A percentile compares a stretch with the other conserved stretches of the same genome.
Evolutionary conservation across 64 coral and sea anemone species (phyloP).

Genomic region (Platygyra sinensis): DNA sequence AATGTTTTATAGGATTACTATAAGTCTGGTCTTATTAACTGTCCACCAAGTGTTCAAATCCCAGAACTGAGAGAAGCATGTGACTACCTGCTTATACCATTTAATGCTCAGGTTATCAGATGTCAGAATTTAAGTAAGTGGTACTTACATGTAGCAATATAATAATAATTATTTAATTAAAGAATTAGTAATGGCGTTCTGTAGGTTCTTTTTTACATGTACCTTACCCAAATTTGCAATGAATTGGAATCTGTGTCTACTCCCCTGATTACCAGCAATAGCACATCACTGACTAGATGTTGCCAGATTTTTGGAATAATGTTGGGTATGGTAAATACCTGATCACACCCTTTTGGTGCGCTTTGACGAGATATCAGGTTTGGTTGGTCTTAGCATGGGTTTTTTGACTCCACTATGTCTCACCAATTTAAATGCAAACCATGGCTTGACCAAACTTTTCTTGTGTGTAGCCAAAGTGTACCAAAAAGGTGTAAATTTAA

Average conservation of each 20-base stretch:
- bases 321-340: no score
- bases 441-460: no score
- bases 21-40: conserved; percentile 85
- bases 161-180: not conserved
- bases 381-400: not conserved
- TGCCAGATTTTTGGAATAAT: no score
- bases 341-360: not conserved
- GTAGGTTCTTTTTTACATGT: no score
- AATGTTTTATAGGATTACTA: conserved; percentile 86
- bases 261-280: no score
- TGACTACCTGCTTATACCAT: conserved; percentile 96
- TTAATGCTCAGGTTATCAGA: conserved; percentile 90
- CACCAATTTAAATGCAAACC: no score
- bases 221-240: no score
- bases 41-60: conserved; percentile 95
- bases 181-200: no score
- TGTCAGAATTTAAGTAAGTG: conserved; percentile 98
- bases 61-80: conserved; percentile 95
- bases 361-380: not conserved
- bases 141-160: not conserved
- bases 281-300: no score
- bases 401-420: not conserved
- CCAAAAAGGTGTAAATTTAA: no score
- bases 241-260: no score
- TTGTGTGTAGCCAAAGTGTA: no score